Conservation (phyloP, 2,888 invertebrate genomes). For the Pseudococcus longispinus region DNA sequence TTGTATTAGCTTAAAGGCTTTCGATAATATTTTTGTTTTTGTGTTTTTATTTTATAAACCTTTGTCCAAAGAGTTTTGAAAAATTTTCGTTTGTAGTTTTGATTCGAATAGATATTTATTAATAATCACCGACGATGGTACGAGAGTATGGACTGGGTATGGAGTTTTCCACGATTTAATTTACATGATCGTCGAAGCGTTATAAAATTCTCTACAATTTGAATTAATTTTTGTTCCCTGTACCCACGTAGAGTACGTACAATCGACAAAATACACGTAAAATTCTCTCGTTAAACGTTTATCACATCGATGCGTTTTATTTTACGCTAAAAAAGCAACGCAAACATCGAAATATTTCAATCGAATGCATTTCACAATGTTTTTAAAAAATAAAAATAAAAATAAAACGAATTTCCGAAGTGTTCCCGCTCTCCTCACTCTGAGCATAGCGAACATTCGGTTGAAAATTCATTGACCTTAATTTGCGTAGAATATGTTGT, state of each 20-base stretch:
- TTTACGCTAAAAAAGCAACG: neutral
- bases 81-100: neutral
- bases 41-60: neutral
- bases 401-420: neutral
- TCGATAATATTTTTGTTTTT: neutral
- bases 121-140: neutral
- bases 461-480: neutral
- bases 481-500: neutral
- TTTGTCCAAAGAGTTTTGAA: neutral
- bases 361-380: conserved; percentile 23
- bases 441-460: neutral
- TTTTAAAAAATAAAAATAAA: neutral
- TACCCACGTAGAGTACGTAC: neutral
- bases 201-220: conserved; percentile 23
- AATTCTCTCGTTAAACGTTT: conserved; percentile 8
- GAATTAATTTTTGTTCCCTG: neutral
- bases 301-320: conserved; percentile 30
- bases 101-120: neutral
- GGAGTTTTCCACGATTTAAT: neutral
- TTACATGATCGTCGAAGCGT: conserved; percentile 25
- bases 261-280: neutral
- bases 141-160: too few relatives aligned
- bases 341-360: conserved; percentile 11
- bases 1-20: neutral
- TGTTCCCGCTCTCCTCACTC: neutral